phyloP scores from a whole-genome alignment of 1,140 invertebrate species.

The Bathynomus jamesi region DNA sequence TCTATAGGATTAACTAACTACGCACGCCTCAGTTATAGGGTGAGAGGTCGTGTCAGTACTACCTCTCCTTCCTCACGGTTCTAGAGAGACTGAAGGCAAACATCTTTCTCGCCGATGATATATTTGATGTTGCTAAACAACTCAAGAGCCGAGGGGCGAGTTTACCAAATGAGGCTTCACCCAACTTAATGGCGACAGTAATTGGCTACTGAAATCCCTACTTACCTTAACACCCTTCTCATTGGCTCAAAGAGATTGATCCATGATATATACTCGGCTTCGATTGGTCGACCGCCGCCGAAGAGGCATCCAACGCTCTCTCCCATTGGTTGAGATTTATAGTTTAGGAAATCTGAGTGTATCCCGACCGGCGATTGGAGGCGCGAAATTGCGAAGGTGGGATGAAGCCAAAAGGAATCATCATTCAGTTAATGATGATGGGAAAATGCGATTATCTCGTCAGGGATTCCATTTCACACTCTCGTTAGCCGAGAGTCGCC shows the following conservation, averaged over 20 bases:
- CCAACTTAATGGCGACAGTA: slow-evolving; percentile 39
- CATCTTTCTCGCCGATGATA: slow-evolving; percentile 20
- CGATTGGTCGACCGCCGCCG: slow-evolving; percentile 30
- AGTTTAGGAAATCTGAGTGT: not conserved
- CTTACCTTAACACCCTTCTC: slow-evolving; percentile 38
- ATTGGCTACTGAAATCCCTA: slow-evolving; percentile 39
- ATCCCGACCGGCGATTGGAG: not conserved
- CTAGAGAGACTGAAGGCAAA: not conserved
- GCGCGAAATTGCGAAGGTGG: not conserved
- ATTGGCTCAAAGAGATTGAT: slow-evolving; percentile 38
- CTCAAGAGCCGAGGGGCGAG: slow-evolving; percentile 36
- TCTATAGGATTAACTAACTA: too few species aligned
- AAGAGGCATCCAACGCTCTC: slow-evolving; percentile 8
- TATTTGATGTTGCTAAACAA: slow-evolving; percentile 38
- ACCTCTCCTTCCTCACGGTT: not conserved
- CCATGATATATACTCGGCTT: slow-evolving; percentile 34
- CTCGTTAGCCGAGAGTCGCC: not conserved
- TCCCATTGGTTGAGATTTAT: not conserved
- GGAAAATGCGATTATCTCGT: not conserved
- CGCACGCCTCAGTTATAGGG: too few species aligned
- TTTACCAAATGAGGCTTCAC: slow-evolving; percentile 39
- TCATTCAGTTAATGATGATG: not conserved
- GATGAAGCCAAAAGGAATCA: not conserved
- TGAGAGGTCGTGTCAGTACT: too few species aligned
- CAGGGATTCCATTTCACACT: not conserved